Conservation (phyloP, 2,888 invertebrate genomes). For the Euproctis similis region DNA sequence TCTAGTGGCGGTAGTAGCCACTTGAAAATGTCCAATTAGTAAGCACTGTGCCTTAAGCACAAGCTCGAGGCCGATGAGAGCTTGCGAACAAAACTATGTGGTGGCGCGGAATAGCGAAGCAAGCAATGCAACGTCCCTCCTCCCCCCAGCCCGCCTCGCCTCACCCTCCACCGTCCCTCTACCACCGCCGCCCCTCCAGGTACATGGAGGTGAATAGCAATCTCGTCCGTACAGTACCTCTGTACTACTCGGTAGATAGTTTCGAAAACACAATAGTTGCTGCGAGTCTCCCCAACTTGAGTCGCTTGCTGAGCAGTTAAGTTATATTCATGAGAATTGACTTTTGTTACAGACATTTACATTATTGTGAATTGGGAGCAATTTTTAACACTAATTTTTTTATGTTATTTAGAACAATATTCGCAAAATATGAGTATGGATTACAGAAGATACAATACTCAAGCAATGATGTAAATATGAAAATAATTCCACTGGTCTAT, state of each 20-base stretch:
- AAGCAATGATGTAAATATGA: no score
- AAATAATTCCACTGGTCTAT: no score
- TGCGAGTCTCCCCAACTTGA: conserved; percentile 30
- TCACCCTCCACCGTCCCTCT: no score
- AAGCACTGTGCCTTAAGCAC: conserved; percentile 50
- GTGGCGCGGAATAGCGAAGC: conserved; percentile 51
- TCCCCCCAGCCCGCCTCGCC: conserved; percentile 20
- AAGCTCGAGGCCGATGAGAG: conserved; percentile 52
- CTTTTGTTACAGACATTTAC: no score
- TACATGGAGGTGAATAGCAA: conserved; percentile 53
- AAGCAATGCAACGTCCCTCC: conserved; percentile 39
- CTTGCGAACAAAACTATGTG: conserved; percentile 66
- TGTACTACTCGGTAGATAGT: conserved; percentile 28
- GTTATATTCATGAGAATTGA: no score
- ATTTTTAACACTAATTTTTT: no score
- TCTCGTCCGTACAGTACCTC: conserved; percentile 50
- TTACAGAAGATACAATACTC: no score
- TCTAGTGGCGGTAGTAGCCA: conserved; percentile 33
- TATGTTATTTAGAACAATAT: no score
- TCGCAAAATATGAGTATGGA: no score
- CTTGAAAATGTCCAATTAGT: conserved; percentile 57
- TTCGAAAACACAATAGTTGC: conserved; percentile 41
- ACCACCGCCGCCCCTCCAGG: no score
- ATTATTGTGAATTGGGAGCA: no score
- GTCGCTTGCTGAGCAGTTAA: conserved; percentile 17